These are phyloP conservation scores for Cephus rjabovi DNA, from an alignment of 2,888 invertebrate species.

Conservation along the genomic window DNA sequence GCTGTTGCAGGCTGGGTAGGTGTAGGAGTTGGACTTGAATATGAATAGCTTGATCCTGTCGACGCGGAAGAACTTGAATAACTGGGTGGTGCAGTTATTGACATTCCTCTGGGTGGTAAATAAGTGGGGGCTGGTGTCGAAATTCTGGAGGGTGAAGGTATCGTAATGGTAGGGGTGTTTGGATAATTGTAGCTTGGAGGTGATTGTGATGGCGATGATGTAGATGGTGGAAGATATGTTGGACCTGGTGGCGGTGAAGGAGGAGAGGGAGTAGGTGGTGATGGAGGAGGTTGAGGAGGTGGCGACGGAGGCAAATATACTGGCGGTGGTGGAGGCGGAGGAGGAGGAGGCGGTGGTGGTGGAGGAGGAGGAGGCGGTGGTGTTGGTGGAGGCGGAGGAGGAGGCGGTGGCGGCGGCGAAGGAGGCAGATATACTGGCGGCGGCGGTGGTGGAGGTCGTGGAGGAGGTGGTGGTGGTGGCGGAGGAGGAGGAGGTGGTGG, in stretches of 20 bases:
- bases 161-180: constrained; percentile 8
- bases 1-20: neutral
- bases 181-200: constrained; percentile 15
- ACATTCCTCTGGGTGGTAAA: constrained; percentile 31
- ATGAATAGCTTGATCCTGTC: neutral
- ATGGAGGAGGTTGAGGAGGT: constrained; percentile 19
- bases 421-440: neutral
- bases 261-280: constrained; percentile 15
- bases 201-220: constrained; percentile 10
- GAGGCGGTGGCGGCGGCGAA: neutral
- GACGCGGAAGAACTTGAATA: constrained; percentile 2
- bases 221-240: constrained; percentile 14
- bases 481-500: no score
- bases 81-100: constrained; percentile 2
- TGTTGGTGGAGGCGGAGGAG: constrained; percentile 2
- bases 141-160: neutral
- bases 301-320: constrained; percentile 15
- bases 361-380: neutral
- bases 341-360: constrained; percentile 3
- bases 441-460: no score
- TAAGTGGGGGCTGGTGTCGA: constrained; percentile 27
- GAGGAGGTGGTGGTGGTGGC: no score
- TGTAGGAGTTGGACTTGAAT: neutral
- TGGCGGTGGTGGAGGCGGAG: constrained; percentile 17
- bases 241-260: constrained; percentile 9